A percentile compares a stretch with the other conserved stretches of the same genome.
These are phyloP conservation scores for Ips nitidus DNA, from an alignment of 1,140 invertebrate genomes.

Conservation along the genomic window DNA sequence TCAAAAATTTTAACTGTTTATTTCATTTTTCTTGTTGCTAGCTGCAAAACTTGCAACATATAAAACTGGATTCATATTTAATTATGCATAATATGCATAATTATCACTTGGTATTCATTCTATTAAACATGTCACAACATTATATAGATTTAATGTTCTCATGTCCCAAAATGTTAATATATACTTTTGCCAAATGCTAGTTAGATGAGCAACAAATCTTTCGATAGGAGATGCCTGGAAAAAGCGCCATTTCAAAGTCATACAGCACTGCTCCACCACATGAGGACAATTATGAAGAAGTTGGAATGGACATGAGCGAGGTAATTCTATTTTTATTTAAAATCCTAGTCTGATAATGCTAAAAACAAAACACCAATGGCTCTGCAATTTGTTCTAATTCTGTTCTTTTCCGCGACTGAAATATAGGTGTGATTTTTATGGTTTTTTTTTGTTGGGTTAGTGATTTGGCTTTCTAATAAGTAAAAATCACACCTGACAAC, in stretches of 20 bases:
- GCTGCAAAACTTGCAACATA: not conserved
- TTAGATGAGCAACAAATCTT: constrained; percentile 46
- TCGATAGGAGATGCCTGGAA: constrained; percentile 44
- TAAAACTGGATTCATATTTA: not conserved
- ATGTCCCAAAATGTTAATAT: constrained; percentile 14
- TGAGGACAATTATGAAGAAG: constrained; percentile 59
- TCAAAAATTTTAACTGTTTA: no score
- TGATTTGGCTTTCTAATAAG: not conserved
- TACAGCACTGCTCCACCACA: constrained; percentile 14
- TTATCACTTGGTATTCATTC: not conserved
- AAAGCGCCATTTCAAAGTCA: constrained; percentile 1
- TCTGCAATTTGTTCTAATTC: not conserved
- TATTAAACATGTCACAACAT: no score
- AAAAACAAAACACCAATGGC: no score
- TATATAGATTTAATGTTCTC: no score
- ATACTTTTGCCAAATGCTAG: constrained; percentile 43
- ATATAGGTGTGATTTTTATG: not conserved
- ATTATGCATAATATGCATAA: constrained; percentile 1
- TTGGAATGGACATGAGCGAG: constrained; percentile 64
- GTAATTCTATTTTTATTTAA: constrained; percentile 48
- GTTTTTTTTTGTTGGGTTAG: not conserved
- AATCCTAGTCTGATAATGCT: not conserved
- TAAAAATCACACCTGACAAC: no score
- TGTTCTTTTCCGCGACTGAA: not conserved
- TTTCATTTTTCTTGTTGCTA: no score